Base-by-base conservation (phyloP, 2,113 vertebrate species). In the Corythornis cristatus region DNA sequence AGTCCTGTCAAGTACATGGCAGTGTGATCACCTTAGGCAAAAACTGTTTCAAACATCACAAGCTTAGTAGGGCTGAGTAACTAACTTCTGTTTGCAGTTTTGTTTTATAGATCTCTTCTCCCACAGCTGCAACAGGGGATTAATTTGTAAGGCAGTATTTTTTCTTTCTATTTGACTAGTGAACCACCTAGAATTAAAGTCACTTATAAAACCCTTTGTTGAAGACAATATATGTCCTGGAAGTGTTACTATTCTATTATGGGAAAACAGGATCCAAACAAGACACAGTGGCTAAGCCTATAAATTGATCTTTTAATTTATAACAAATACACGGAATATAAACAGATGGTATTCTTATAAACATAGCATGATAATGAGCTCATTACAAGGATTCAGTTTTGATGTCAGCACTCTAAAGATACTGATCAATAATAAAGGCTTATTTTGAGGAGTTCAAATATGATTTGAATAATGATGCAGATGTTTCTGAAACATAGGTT, bases 371-470 rank as follows among this genome's bases (percentile, higher is more conserved):
- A 82, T 82, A 93, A 93, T 68, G 91, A 95, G 78, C 65, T 86
- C 53, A 79, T 92, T 93, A 93, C 61, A 93, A 72, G 66, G 89
- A 76, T 73, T 92, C 71, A 66, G 45, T 85, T 95, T 93, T 95
- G 71, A 92, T 93, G 67, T 85, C 81, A 57, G 60, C 14, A 54
- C 25, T 94, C 42, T 70, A 77, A 82, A 94, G 22, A 58, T 70
- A 73, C 12, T 61, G 79, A 89, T 88, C 88, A 87, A 87, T 85
- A 96, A 89, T 65, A 93, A 95, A 91, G 7, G 18, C 25, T 83
- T 81, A 54, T 70, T 93, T 60, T 91, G 28, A 74, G 28, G 19
- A 79, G 42, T 93, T 91, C 81, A 91, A 68, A 89, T 85, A 79
- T 68, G 61, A 61, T 86, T 60, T 54, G 37, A 76, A 73, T 70